Evolutionary conservation across 2,888 invertebrate species (phyloP).

Genomic region (Leucozona laternaria): DNA sequence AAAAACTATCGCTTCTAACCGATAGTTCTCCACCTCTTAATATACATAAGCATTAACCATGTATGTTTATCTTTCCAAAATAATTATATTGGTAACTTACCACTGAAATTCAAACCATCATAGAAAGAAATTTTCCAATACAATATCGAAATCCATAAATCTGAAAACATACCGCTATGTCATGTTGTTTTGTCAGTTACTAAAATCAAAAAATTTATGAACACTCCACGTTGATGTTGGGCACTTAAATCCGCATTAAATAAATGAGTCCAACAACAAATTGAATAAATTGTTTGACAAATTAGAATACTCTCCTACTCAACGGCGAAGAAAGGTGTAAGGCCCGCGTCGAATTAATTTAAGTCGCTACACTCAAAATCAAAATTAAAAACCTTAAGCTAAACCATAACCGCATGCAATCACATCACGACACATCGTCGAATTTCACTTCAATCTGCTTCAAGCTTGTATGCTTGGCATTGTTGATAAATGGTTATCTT

Average conservation of each 20-base stretch:
- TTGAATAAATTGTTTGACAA: constrained; percentile 69
- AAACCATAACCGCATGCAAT: not conserved
- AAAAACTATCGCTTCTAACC: too few species aligned
- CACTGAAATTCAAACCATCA: not conserved
- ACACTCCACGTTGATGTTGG: constrained; percentile 25
- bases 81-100: not conserved
- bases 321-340: constrained; percentile 27
- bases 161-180: not conserved
- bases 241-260: constrained; percentile 49
- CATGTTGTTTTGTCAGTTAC: constrained; percentile 30
- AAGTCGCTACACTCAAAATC: not conserved
- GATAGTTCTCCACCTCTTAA: too few species aligned
- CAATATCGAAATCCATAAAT: not conserved
- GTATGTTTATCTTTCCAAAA: too few species aligned
- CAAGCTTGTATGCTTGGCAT: not conserved
- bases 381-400: not conserved
- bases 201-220: constrained; percentile 38
- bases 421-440: not conserved
- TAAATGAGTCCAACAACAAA: constrained; percentile 52
- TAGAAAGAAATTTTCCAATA: not conserved
- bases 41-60: too few species aligned
- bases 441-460: constrained; percentile 36
- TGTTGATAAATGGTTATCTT: constrained; percentile 58
- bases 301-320: constrained; percentile 54
- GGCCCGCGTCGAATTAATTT: constrained; percentile 33